Base-by-base conservation (phyloP, 2,113 vertebrate genomes). In the Anser cygnoides region DNA sequence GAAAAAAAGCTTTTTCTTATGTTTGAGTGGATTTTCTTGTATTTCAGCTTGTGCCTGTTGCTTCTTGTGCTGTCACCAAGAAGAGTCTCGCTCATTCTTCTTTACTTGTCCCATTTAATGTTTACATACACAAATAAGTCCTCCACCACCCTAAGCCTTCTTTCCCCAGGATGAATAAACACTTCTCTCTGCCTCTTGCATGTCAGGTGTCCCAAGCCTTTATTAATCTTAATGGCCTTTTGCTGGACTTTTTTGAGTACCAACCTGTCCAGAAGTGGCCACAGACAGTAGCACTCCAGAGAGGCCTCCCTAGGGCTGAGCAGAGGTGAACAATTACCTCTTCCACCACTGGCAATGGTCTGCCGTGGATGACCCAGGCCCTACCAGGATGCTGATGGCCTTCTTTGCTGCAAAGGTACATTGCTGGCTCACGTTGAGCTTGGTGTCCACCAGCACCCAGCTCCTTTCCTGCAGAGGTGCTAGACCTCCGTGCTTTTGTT, bases 401-500 rank as follows among this genome's bases (percentile, higher is more conserved):
- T 2, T 3, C 33, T 54, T 33, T 76, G 31, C 23, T 2, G 22
- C 41, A 57, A 33, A 17, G 33, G 33, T 63, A 54, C 3, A 4
- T 17, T n/a, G 35, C n/a, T 43, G 12, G 6, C 10, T 80, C 31
- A 7, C 2, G 1, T 20, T 50, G 37, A 61, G 21, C 46, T 57
- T 62, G 33, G 33, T 28, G 55, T 13, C 33, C 18, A 33, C 9
- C 46, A 76, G 58, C 5, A 72, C 12, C 23, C 57, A 66, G 12
- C 9, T 50, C 14, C 23, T 80, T 46, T 73, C 72, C 28, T 81
- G 46, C 74, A 67, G 73, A 75, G 7, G n/a, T 21, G 16, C 35
- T 50, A 21, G 90, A n/a, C 23, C 14, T 41, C 1, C 2, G 1
- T 1, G 0, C 59, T 43, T 25, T 13, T 66, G 0, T 23, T 78